Conservation (phyloP, 2,113 vertebrate species). For the Colinus virginianus region DNA sequence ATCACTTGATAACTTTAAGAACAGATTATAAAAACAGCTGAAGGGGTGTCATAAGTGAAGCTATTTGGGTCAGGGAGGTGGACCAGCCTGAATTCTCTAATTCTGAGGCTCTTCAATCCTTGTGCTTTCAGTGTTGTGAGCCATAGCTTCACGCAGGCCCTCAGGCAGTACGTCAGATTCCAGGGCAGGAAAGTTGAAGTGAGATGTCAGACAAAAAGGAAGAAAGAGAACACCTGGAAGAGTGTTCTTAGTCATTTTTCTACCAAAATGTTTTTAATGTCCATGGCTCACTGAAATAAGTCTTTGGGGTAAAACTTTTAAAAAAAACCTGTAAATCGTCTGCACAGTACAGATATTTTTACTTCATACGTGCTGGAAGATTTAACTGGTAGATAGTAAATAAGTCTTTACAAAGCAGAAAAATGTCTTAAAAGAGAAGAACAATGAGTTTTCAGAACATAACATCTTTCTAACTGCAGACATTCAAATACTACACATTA, state of each 20-base stretch:
- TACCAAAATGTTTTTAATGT: not conserved
- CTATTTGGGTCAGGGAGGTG: not conserved
- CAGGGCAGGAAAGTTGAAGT: not conserved
- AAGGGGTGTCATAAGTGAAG: not conserved
- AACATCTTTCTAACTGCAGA: not conserved
- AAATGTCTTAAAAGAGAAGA: not conserved
- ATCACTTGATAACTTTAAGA: not conserved
- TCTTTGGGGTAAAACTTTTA: not conserved
- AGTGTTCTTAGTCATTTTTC: not conserved
- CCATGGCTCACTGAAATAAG: not conserved
- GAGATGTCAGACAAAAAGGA: rapidly evolving
- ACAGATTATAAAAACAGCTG: not conserved
- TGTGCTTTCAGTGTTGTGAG: not conserved
- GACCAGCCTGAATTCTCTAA: not conserved
- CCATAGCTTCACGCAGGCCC: not conserved
- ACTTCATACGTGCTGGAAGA: not conserved
- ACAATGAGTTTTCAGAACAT: not conserved
- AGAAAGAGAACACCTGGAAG: not conserved
- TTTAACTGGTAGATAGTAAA: not conserved
- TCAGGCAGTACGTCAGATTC: not conserved
- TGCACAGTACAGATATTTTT: not conserved
- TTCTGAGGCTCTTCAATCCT: not conserved
- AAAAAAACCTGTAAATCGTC: not conserved
- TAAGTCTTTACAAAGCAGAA: not conserved
- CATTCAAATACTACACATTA: conserved; percentile 23